Evolutionary conservation across 2,797 vertebrate species (phyloP).

Genomic region (Periparus ater): DNA sequence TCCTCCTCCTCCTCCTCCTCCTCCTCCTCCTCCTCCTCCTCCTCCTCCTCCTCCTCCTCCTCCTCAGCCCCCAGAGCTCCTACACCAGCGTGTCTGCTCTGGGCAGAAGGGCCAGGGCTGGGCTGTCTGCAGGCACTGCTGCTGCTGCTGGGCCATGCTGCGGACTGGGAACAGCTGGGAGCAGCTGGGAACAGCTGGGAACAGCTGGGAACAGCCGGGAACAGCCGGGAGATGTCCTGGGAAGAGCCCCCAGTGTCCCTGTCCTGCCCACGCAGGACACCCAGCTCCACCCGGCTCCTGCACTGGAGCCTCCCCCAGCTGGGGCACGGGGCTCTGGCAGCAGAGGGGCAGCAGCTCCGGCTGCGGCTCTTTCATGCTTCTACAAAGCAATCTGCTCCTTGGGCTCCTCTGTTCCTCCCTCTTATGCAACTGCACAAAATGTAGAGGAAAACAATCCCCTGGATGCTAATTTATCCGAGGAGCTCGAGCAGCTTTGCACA

Average conservation of each 20-base stretch:
- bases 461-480: constrained; percentile 39
- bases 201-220: not conserved
- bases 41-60: not conserved
- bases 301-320: not conserved
- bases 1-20: not conserved
- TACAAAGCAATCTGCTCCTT: constrained; percentile 29
- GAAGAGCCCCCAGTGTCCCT: not conserved
- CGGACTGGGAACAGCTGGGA: not conserved
- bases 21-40: not conserved
- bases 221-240: accelerated
- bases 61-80: not conserved
- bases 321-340: not conserved
- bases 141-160: not conserved
- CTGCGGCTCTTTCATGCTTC: not conserved
- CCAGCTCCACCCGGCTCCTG: not conserved
- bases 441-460: constrained; percentile 23
- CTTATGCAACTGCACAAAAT: constrained; percentile 22
- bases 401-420: constrained; percentile 18
- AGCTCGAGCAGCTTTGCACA: constrained; percentile 3
- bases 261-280: not conserved
- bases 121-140: not conserved
- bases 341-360: not conserved
- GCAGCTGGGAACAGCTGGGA: not conserved
- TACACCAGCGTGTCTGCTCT: accelerated
- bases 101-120: no score